Evolutionary conservation across 53 echinoderm and acorn worm genomes (phyloP), one percentile per base, ranked within the genome.

Genomic region (Apostichopus leukothele): DNA sequence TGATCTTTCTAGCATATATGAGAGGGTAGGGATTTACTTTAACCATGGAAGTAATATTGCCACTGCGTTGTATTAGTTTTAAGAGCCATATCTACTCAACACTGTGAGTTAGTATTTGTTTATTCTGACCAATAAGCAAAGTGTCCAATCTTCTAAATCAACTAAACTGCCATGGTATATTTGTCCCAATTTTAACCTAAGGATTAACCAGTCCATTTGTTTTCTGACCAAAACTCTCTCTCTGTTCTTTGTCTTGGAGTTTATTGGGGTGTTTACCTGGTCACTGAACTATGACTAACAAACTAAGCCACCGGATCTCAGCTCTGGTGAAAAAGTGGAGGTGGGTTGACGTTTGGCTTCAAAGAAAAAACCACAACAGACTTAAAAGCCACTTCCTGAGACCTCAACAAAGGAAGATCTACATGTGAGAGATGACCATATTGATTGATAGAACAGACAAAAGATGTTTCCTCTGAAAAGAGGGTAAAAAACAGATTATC

Each of bases 271-370:
- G 79, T 79, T 16, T 13, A 51, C 8, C 9, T 53, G 79, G 79
- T 79, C 79, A 79, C 51, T 79, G 79, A 79, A 79, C 79, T 79
- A 79, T 79, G 79, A 79, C 79, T 79, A 79, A 79, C 63, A 63
- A 63, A 63, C 12, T 63, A 63, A 63, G 63, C 63, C 39, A 39
- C 39, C 63, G 63, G 63, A 53, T 79, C 53, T 79, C 20, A 3
- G 39, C 39, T 27, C 27, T 50, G 10, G 50, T 79, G 79, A 52
- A 52, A 78, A 53, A 20, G 79, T 52, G 79, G 79, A n/a, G 53
- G 52, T n/a, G 52, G 79, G 79, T 79, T 79, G 39, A 79, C 54
- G 79, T 79, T 52, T 50, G 79, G 51, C 51, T 79, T 14, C 39
- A 39, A 39, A 39, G 39, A 51, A 9, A 21, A 79, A 79, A 79